Conservation (phyloP, 1,140 invertebrate genomes). For the Drosophila parabipectinata region DNA sequence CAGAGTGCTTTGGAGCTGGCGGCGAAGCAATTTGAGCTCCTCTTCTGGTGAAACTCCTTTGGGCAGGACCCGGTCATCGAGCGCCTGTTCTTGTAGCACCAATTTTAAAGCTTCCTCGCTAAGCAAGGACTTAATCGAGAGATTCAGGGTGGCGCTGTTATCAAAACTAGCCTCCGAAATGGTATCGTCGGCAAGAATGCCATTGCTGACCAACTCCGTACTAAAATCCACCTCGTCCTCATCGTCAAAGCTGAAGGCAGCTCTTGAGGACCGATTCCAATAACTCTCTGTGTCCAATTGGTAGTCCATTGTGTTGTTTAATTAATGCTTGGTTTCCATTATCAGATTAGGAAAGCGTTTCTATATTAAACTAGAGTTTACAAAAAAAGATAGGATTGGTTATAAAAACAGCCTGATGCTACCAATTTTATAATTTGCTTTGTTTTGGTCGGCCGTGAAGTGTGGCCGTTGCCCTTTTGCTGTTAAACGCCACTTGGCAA, state of each 20-base stretch:
- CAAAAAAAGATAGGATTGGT: not conserved
- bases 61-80: conserved; percentile 69
- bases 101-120: conserved; percentile 70
- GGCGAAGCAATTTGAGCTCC: conserved; percentile 67
- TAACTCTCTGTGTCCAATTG: conserved; percentile 70
- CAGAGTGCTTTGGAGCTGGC: conserved; percentile 74
- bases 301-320: conserved; percentile 27
- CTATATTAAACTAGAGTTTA: too few relatives aligned
- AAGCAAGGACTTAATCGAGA: conserved; percentile 73
- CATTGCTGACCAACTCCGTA: conserved; percentile 37
- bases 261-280: conserved; percentile 78
- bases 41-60: conserved; percentile 74
- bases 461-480: not conserved
- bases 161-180: conserved; percentile 77
- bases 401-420: conserved; percentile 1
- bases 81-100: conserved; percentile 66
- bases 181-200: conserved; percentile 74
- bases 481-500: not conserved
- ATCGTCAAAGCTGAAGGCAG: conserved; percentile 82
- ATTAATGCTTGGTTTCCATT: not conserved
- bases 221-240: conserved; percentile 59
- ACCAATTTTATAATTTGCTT: not conserved
- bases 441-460: not conserved
- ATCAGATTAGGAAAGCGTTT: not conserved
- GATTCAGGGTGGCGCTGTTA: conserved; percentile 56